Evolutionary conservation across 1,140 invertebrate species (phyloP), one percentile per base, ranked within the genome.

Genomic region (Bombus impatiens): DNA sequence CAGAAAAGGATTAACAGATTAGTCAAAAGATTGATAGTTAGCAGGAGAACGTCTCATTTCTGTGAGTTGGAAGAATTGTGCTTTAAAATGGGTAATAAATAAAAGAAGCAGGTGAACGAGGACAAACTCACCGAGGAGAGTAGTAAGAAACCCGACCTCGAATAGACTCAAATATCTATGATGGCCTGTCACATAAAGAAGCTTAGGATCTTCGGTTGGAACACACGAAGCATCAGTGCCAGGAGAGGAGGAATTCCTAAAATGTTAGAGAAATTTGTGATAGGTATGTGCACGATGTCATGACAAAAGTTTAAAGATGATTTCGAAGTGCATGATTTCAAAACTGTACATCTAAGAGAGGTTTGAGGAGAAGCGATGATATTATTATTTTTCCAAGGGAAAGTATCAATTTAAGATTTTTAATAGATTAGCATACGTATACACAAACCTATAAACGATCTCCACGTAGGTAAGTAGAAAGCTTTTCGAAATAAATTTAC

Each of bases 241-340:
- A 79, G 78, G 78, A 79, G 78, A 42, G 78, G 78, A 79, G 78
- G 62, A 68, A 79, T 79, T 67, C 78, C 78, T 79, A 79, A 79
- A 79, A 79, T 79, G 78, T 79, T 79, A 79, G 78, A 79, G 78
- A 79, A 79, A 79, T 79, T 68, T 79, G 78, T 79, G 78, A 79
- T 70, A 79, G 78, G 78, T 70, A 37, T 59, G 65, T 47, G 78
- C 78, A 79, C 22, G 42, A 67, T 47, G 78, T 78, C 47, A 62
- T 35, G 62, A 70, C 37, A 35, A 79, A 68, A 70, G 65, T 79
- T 68, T 53, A 47, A 28, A 79, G 13, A 47, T 79, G 40, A 67
- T 35, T 47, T 65, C 12, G 15, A 78, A 35, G 78, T 79, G 78
- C 78, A 79, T 79, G 78, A 28, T 47, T 28, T 9, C 47, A 18